These are phyloP conservation scores for Frieseomelitta varia DNA, from an alignment of 1,140 invertebrate species.

Conservation along the genomic window DNA sequence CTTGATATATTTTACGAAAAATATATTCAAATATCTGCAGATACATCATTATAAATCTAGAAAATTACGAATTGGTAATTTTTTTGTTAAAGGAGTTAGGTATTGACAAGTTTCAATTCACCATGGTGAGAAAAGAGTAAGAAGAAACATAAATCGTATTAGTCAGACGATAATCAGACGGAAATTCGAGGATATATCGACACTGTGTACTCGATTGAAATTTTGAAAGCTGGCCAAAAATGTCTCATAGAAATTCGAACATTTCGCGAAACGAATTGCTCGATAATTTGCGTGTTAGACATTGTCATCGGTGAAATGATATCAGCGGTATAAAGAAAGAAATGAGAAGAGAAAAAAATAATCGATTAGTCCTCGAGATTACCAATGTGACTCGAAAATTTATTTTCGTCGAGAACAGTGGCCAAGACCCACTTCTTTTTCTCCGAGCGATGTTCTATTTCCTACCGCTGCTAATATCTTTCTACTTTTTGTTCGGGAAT, in stretches of 20 bases:
- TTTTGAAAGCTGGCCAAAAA: slow-evolving; percentile 37
- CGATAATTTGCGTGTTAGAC: background rate
- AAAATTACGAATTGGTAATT: too few relatives aligned
- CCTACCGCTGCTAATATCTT: slow-evolving; percentile 12
- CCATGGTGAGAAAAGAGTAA: background rate
- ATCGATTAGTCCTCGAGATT: background rate
- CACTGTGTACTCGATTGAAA: background rate
- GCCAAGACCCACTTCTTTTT: slow-evolving; percentile 55
- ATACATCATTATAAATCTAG: too few relatives aligned
- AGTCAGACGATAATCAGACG: slow-evolving; percentile 17
- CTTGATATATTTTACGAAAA: too few relatives aligned
- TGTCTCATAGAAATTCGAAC: slow-evolving; percentile 26
- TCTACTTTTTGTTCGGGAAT: slow-evolving; percentile 23
- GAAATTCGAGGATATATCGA: slow-evolving; percentile 38
- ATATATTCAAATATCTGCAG: too few relatives aligned
- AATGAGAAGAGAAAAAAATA: background rate
- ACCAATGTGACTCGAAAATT: slow-evolving; percentile 25
- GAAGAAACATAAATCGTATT: background rate
- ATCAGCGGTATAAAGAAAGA: background rate
- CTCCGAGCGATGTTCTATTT: slow-evolving; percentile 46
- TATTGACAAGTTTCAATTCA: too few relatives aligned
- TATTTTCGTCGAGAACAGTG: slow-evolving; percentile 44
- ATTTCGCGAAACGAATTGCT: background rate
- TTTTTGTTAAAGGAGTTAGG: too few relatives aligned
- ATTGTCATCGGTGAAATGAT: background rate